These are phyloP conservation scores for Mamestra configurata DNA, from an alignment of 1,140 invertebrate species.

Conservation along the genomic window DNA sequence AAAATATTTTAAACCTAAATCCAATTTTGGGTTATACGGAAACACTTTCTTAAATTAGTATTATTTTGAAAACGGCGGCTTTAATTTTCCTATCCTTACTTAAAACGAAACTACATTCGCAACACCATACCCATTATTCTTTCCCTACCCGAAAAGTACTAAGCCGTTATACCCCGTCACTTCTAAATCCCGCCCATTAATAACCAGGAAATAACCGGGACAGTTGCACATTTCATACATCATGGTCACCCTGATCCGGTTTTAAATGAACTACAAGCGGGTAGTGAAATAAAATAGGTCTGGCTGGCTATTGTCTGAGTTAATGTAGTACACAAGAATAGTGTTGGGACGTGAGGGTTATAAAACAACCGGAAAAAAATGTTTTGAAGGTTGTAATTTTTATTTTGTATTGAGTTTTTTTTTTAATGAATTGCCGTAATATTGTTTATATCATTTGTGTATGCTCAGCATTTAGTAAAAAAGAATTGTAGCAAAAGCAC, in stretches of 20 bases:
- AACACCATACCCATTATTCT: neutral
- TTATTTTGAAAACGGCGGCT: neutral
- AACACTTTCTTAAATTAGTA: neutral
- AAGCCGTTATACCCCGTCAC: constrained; percentile 25
- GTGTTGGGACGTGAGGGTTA: constrained; percentile 17
- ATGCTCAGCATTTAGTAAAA: too few relatives aligned
- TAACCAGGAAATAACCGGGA: constrained; percentile 34
- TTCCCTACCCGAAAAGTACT: constrained; percentile 28
- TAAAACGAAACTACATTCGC: neutral
- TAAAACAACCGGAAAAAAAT: constrained; percentile 20
- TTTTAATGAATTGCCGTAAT: too few relatives aligned
- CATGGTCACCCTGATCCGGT: constrained; percentile 48
- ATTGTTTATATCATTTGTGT: too few relatives aligned
- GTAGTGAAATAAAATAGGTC: constrained; percentile 50
- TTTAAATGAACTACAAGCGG: constrained; percentile 55
- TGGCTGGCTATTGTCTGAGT: constrained; percentile 44
- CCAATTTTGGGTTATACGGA: too few relatives aligned
- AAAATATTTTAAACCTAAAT: too few relatives aligned
- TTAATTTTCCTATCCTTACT: too few relatives aligned
- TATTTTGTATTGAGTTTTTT: neutral
- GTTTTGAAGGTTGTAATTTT: neutral
- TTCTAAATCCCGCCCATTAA: constrained; percentile 42
- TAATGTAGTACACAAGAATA: constrained; percentile 49
- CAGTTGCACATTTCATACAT: constrained; percentile 51
- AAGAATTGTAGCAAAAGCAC: too few relatives aligned